Percentiles rank a stretch among this genome's conserved stretches.
Evolutionary conservation across 2,797 vertebrate species (phyloP).

Genomic region (Jordanella pulchra): DNA sequence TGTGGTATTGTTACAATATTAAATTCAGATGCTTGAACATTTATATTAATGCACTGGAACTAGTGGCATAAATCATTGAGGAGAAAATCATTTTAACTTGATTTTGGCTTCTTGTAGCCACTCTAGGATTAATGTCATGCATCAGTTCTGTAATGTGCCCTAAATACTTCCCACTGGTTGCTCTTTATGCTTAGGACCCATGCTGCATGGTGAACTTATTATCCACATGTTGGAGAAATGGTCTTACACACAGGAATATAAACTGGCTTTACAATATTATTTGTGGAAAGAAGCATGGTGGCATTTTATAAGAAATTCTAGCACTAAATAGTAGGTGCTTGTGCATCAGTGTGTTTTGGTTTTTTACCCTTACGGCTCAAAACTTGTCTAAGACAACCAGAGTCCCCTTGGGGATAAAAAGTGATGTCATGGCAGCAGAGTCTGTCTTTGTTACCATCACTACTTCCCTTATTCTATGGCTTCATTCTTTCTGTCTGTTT

Average conservation of each 20-base stretch:
- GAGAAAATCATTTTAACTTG: conserved; percentile 24
- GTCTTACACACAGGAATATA: conserved; percentile 24
- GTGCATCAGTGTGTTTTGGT: conserved; percentile 14
- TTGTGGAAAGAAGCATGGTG: neutral
- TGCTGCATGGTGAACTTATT: conserved; percentile 6
- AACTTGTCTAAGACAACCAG: conserved; percentile 48
- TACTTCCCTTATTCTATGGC: conserved; percentile 25
- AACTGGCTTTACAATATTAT: conserved; percentile 25
- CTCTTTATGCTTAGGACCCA: neutral
- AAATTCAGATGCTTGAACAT: conserved; percentile 31
- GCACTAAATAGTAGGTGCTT: conserved; percentile 16
- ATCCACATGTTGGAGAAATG: conserved; percentile 4
- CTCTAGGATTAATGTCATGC: neutral
- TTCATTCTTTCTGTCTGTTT: conserved; percentile 27
- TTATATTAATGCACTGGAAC: conserved; percentile 29
- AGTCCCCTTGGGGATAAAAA: conserved; percentile 53
- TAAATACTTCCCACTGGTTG: conserved; percentile 5
- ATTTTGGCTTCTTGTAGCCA: neutral
- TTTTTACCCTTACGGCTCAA: conserved; percentile 50
- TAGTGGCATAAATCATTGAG: conserved; percentile 26
- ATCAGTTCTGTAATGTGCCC: neutral
- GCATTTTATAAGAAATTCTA: neutral
- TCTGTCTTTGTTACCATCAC: conserved; percentile 65
- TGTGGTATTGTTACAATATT: neutral
- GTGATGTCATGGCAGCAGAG: conserved; percentile 62